These are phyloP conservation scores for Hydropsyche betteni DNA, from an alignment of 2,888 invertebrate genomes.

Conservation along the genomic window DNA sequence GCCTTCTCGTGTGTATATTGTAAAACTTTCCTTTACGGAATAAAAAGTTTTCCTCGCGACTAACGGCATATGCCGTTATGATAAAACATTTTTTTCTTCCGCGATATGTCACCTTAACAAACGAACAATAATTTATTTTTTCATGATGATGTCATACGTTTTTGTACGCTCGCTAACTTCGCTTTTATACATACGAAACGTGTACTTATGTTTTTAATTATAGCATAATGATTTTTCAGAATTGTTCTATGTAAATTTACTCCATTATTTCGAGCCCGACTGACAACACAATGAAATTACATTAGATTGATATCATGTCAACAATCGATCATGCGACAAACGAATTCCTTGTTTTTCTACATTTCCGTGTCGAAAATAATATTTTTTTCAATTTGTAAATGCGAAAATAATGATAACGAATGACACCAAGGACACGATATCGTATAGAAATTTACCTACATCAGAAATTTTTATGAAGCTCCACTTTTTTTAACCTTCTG, in stretches of 20 bases:
- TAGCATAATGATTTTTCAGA: too few relatives aligned
- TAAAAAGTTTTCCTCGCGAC: conserved; percentile 21
- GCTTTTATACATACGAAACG: too few relatives aligned
- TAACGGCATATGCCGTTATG: neutral
- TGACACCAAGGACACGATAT: neutral
- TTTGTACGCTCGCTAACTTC: too few relatives aligned
- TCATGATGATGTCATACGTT: neutral
- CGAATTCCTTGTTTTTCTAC: conserved; percentile 6
- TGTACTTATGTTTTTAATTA: too few relatives aligned
- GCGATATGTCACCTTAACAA: conserved; percentile 17
- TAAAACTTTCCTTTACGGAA: conserved; percentile 21
- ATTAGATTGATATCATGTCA: conserved; percentile 11
- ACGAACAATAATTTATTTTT: neutral
- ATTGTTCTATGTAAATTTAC: neutral
- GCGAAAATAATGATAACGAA: conserved; percentile 11
- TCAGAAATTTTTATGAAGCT: too few relatives aligned
- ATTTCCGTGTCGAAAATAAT: neutral
- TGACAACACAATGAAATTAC: conserved; percentile 9
- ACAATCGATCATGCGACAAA: conserved; percentile 4
- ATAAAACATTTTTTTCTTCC: conserved; percentile 21
- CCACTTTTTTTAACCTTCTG: too few relatives aligned
- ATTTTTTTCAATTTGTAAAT: conserved; percentile 12
- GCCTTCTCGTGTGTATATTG: conserved; percentile 11
- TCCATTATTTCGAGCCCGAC: neutral
- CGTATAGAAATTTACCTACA: too few relatives aligned